Conservation (phyloP, 1,140 invertebrate genomes). For the Aphidius ervi region DNA sequence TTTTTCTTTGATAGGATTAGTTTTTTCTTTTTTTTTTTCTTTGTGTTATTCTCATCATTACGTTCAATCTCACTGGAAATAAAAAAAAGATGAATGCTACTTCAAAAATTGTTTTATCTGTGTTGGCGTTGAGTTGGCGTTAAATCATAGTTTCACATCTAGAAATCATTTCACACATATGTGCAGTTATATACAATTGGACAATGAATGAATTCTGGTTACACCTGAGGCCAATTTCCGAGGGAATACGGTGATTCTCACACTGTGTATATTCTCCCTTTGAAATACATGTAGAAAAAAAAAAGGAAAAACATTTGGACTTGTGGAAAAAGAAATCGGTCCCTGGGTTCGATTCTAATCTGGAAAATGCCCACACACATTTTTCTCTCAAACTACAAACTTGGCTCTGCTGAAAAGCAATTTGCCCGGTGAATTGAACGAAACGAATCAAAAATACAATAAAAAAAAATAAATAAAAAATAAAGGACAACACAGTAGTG, state of each 20-base stretch:
- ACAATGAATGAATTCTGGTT: constrained; percentile 42
- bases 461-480: background rate
- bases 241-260: constrained; percentile 19
- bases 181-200: constrained; percentile 11
- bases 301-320: constrained; percentile 6
- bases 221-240: constrained; percentile 46
- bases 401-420: constrained; percentile 9
- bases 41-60: background rate
- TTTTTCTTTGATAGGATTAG: too few relatives aligned
- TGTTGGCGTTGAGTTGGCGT: too few relatives aligned
- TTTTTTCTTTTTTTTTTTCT: too few relatives aligned
- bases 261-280: too few relatives aligned
- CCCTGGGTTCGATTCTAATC: constrained; percentile 11
- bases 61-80: constrained; percentile 9
- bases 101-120: too few relatives aligned
- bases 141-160: too few relatives aligned
- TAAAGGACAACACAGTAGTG: constrained; percentile 7
- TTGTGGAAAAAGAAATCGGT: constrained; percentile 4
- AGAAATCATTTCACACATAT: too few relatives aligned
- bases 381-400: background rate
- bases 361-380: constrained; percentile 10
- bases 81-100: background rate
- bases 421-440: constrained; percentile 14
- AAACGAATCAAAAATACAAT: background rate
- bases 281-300: background rate